A percentile compares a stretch with the other conserved stretches of the same genome.
phyloP scores from a whole-genome alignment of 2,113 vertebrate species.

The Verasper variegatus region DNA sequence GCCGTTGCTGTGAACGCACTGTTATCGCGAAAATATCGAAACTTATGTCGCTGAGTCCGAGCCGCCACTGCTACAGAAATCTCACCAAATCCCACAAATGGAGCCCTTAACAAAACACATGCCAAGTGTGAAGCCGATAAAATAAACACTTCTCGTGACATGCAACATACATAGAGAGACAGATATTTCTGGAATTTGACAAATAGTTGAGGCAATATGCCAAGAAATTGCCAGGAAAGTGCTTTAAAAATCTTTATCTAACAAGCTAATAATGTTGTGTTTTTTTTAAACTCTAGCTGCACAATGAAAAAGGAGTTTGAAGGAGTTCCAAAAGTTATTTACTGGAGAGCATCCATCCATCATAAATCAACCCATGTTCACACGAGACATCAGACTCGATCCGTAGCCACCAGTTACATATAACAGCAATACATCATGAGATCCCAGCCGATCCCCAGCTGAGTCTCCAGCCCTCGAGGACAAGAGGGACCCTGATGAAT shows the following conservation, averaged over 20 bases:
- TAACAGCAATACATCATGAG: constrained; percentile 5
- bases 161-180: no score
- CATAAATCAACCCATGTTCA: not conserved
- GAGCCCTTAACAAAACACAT: no score
- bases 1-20: no score
- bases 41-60: no score
- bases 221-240: not conserved
- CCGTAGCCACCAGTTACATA: not conserved
- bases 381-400: constrained; percentile 2
- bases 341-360: not conserved
- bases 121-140: no score
- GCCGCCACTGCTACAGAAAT: no score
- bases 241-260: not conserved
- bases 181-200: no score
- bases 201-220: not conserved
- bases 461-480: constrained; percentile 31
- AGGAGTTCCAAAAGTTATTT: not conserved
- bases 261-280: not conserved
- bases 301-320: not conserved
- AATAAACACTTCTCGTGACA: no score
- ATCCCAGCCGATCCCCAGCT: constrained; percentile 44
- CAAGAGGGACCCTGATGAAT: constrained; percentile 75
- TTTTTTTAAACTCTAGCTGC: not conserved
- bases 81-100: no score
- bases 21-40: no score